Evolutionary conservation across 1,140 invertebrate species (phyloP).

Genomic region (Carcinoscorpius rotundicauda): DNA sequence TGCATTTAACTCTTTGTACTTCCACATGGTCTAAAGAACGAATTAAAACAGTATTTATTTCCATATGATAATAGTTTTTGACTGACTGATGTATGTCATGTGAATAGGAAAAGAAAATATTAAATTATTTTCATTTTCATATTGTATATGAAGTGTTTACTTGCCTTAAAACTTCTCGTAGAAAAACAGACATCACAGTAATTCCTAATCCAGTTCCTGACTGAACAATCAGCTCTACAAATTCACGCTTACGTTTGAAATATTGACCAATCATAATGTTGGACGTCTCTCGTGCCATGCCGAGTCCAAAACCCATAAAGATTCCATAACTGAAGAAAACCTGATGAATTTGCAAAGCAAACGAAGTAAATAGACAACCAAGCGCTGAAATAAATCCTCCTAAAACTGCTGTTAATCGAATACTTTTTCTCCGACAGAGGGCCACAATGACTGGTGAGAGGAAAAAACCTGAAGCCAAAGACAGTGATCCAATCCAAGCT

Average conservation of each 20-base stretch:
- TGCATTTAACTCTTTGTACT: no score
- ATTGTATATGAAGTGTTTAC: no score
- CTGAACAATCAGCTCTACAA: constrained; percentile 79
- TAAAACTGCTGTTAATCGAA: constrained; percentile 30
- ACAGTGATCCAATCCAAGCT: constrained; percentile 40
- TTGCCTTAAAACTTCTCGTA: constrained; percentile 43
- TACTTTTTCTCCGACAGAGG: constrained; percentile 32
- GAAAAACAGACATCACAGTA: constrained; percentile 64
- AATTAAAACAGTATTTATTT: no score
- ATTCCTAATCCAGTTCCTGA: constrained; percentile 72
- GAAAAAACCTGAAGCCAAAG: constrained; percentile 35
- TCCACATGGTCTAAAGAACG: no score
- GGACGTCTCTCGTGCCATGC: constrained; percentile 66
- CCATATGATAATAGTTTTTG: no score
- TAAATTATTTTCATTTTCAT: no score
- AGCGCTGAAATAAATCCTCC: constrained; percentile 33
- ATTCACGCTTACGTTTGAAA: constrained; percentile 67
- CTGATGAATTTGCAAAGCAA: constrained; percentile 35
- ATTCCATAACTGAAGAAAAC: constrained; percentile 32
- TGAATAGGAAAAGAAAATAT: no score
- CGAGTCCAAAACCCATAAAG: constrained; percentile 60
- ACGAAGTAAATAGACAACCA: constrained; percentile 30
- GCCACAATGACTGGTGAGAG: constrained; percentile 34
- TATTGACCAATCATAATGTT: constrained; percentile 84
- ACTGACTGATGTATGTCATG: no score